Evolutionary conservation across 2,113 vertebrate genomes (phyloP).

Genomic region (Bos javanicus): DNA sequence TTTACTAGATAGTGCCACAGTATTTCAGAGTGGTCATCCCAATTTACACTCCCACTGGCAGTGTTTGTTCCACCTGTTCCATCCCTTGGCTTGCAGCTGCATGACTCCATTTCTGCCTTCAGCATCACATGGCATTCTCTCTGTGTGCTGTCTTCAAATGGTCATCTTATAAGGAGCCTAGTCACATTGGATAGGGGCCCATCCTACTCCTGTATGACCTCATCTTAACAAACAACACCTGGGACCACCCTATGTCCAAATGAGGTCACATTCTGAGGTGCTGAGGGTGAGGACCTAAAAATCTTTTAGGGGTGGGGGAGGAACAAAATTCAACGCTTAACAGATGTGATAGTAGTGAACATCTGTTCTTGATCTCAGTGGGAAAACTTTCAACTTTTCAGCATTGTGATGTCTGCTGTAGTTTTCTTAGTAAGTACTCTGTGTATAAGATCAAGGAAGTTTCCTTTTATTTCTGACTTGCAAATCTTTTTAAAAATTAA

Average conservation of each 20-base stretch:
- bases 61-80: background rate
- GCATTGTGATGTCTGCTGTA: background rate
- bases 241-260: background rate
- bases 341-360: background rate
- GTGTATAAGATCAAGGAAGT: background rate
- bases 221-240: background rate
- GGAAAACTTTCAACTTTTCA: background rate
- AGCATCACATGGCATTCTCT: background rate
- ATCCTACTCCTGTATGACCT: background rate
- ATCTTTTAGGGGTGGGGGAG: background rate
- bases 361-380: background rate
- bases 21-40: background rate
- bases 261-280: background rate
- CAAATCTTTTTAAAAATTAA: background rate
- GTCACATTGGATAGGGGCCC: background rate
- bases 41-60: background rate
- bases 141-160: background rate
- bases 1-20: background rate
- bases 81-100: background rate
- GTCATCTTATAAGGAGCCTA: background rate
- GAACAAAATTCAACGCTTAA: background rate
- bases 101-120: background rate
- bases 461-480: conserved; percentile 9
- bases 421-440: background rate
- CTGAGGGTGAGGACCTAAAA: background rate